Conservation (phyloP, 2,113 vertebrate genomes). For the Xiphias gladius region DNA sequence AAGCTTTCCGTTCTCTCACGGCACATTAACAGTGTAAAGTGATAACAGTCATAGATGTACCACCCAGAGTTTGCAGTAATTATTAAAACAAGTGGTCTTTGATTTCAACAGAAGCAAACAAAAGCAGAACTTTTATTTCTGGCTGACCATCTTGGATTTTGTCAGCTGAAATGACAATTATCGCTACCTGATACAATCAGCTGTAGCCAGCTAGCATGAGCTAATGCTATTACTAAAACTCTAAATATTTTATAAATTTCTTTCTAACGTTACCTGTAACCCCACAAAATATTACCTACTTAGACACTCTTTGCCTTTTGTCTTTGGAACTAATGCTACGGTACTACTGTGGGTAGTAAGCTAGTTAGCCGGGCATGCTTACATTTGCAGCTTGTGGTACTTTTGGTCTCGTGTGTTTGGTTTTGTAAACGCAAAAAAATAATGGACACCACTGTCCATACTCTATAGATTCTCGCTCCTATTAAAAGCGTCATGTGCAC, state of each 20-base stretch:
- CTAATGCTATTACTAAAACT: background rate
- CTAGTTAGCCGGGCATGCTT: background rate
- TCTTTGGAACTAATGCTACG: background rate
- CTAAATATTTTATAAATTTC: too few relatives aligned
- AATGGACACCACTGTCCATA: background rate
- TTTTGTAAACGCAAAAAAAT: background rate
- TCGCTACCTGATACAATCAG: background rate
- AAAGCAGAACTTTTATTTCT: background rate
- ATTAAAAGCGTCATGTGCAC: background rate
- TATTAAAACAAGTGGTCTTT: background rate
- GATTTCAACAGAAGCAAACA: background rate
- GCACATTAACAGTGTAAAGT: background rate
- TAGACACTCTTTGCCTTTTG: background rate
- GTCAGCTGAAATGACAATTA: background rate
- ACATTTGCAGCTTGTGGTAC: background rate
- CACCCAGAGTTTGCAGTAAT: background rate
- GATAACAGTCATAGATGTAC: background rate
- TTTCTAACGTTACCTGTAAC: background rate
- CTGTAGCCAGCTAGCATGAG: background rate
- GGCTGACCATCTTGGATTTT: background rate
- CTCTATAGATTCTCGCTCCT: background rate
- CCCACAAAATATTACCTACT: background rate
- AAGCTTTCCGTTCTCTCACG: background rate
- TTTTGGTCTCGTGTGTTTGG: background rate
- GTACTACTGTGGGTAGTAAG: background rate